Evolutionary conservation across 2,888 invertebrate genomes (phyloP).

Genomic region (Cephus sareptanus): DNA sequence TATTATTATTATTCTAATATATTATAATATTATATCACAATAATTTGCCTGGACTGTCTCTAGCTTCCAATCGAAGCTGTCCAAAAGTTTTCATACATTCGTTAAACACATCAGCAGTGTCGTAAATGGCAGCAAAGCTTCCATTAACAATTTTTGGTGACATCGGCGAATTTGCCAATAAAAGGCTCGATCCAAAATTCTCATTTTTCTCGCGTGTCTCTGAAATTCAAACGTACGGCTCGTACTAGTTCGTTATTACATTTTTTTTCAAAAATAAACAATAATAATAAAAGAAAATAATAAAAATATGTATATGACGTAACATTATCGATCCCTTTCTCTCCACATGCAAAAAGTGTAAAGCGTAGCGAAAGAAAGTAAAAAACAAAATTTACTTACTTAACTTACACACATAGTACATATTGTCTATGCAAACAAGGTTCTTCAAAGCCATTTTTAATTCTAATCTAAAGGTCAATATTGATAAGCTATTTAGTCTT

Average conservation of each 20-base stretch:
- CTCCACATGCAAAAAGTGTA: not conserved
- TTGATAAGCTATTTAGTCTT: not conserved
- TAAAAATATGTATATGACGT: not conserved
- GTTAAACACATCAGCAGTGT: conserved; percentile 79
- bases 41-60: conserved; percentile 79
- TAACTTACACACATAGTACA: not conserved
- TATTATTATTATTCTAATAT: not conserved
- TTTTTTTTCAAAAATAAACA: not conserved
- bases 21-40: conserved; percentile 27
- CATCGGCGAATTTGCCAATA: conserved; percentile 94
- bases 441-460: too few species aligned
- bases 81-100: conserved; percentile 80
- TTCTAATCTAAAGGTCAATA: not conserved
- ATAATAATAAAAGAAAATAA: too few species aligned
- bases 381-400: not conserved
- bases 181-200: conserved; percentile 91
- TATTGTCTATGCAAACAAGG: not conserved
- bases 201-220: conserved; percentile 87
- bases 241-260: not conserved
- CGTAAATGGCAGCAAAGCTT: conserved; percentile 91
- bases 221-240: conserved; percentile 55
- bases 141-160: conserved; percentile 97
- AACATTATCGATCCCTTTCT: not conserved
- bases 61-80: conserved; percentile 77
- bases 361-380: not conserved